These are phyloP conservation scores for Achlya flavicornis DNA, from an alignment of 2,888 invertebrate species.

Conservation along the genomic window DNA sequence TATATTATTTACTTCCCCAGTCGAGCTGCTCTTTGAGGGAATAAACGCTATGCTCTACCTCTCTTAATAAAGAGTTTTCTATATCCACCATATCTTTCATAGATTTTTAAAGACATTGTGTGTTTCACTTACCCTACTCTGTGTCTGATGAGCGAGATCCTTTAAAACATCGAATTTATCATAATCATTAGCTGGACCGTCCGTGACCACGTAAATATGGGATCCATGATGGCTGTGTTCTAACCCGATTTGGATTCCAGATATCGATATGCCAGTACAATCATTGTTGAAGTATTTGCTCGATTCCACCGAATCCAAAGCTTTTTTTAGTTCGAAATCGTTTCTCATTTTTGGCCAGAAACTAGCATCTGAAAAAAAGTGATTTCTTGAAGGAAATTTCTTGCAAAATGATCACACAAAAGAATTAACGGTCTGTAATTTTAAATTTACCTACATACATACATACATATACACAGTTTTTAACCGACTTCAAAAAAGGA, in stretches of 20 bases:
- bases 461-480: too few species aligned
- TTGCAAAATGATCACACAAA: too few species aligned
- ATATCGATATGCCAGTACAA: constrained; percentile 27
- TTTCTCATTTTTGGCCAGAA: constrained; percentile 22
- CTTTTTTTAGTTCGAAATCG: constrained; percentile 13
- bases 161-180: not conserved
- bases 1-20: too few species aligned
- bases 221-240: not conserved
- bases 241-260: constrained; percentile 26
- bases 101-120: not conserved
- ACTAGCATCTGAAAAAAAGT: constrained; percentile 19
- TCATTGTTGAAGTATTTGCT: constrained; percentile 13
- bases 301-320: constrained; percentile 18
- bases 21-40: too few species aligned
- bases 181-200: not conserved
- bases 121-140: not conserved
- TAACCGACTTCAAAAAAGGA: too few species aligned
- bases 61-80: too few species aligned
- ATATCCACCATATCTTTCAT: too few species aligned
- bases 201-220: not conserved
- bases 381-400: too few species aligned
- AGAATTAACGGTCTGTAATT: too few species aligned
- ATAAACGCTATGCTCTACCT: too few species aligned
- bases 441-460: too few species aligned
- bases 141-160: not conserved